These are phyloP conservation scores for Octomys mimax DNA, from an alignment of 2,797 vertebrate genomes.

Conservation along the genomic window DNA sequence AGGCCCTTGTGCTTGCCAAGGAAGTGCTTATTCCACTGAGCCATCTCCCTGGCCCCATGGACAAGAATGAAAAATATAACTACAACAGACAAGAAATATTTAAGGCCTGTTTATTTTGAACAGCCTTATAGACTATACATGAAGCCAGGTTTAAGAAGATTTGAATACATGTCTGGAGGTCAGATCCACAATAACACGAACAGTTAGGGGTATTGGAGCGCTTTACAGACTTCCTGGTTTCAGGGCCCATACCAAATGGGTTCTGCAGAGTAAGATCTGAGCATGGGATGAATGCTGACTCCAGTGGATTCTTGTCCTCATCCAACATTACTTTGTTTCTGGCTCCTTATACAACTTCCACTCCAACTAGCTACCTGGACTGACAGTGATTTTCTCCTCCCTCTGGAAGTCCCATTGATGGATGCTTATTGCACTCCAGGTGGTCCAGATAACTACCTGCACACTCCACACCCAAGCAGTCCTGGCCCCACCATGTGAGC, in stretches of 20 bases:
- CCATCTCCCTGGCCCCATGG: background rate
- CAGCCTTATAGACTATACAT: background rate
- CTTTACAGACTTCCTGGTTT: background rate
- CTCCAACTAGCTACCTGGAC: background rate
- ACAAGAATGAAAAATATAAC: background rate
- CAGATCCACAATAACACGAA: background rate
- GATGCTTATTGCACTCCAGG: rapidly evolving
- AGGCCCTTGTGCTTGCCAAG: too few relatives aligned
- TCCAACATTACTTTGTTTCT: background rate
- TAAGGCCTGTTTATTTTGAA: background rate
- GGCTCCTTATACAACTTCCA: background rate
- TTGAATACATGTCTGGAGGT: background rate
- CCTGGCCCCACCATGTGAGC: background rate
- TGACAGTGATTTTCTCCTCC: too few relatives aligned
- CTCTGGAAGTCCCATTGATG: background rate
- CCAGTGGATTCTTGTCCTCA: slow-evolving; percentile 13
- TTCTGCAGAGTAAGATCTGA: background rate
- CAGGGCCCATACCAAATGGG: background rate
- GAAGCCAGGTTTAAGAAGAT: slow-evolving; percentile 34
- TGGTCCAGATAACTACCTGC: background rate
- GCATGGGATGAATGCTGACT: background rate
- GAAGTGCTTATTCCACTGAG: too few relatives aligned
- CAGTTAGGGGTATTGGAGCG: background rate
- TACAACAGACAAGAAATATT: background rate
- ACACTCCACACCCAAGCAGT: background rate